Base-by-base conservation (phyloP, 2,797 vertebrate species). In the Philypnodon macrostomus region DNA sequence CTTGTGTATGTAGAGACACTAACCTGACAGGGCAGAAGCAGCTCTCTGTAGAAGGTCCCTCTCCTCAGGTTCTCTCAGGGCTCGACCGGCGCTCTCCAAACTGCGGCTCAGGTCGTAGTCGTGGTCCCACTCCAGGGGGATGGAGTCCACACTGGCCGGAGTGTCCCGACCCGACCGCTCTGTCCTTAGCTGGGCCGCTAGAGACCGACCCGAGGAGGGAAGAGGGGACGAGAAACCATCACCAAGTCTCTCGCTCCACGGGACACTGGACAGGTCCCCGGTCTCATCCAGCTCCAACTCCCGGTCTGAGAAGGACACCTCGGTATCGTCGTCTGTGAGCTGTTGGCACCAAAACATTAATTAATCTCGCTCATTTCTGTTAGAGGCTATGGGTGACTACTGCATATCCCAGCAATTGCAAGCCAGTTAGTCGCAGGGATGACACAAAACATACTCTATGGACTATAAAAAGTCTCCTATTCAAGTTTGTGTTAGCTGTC, bases 121-220 rank as follows among this genome's bases (percentile, higher is more conserved):
- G 1, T 98, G 96, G 82, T 99, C 97, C 96, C 97, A 99, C 79
- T 99, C 97, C 80, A 99, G 83, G 0, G 97, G 96, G 56, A 99
- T 96, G 57, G 97, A 98, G 86, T 98, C 96, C 74, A 97, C 91
- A 0, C 96, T 98, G 1, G 94, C 95, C 0, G 96, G 97, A 4
- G 96, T 98, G 69, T 97, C 96, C 9, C 95, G 77, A 27, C 95
- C 97, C 0, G 95, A 99, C 23, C 91, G 88, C 66, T 96, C 95
- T 0, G 93, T 92, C 64, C 91, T 90, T 36, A 92, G 80, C 4
- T 93, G 94, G 38, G 91, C 93, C 3, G 91, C 90, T 61, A 95
- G 82, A 2, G 94, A 97, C 54, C 91, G 92, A 58, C 95, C 93
- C 31, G 95, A 95, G 53, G 95, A 95, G 1, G 94, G 93, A 52